Percentiles rank a stretch among this genome's conserved stretches.
Conservation (phyloP, 2,113 vertebrate species). For the Elanus axillaris region DNA sequence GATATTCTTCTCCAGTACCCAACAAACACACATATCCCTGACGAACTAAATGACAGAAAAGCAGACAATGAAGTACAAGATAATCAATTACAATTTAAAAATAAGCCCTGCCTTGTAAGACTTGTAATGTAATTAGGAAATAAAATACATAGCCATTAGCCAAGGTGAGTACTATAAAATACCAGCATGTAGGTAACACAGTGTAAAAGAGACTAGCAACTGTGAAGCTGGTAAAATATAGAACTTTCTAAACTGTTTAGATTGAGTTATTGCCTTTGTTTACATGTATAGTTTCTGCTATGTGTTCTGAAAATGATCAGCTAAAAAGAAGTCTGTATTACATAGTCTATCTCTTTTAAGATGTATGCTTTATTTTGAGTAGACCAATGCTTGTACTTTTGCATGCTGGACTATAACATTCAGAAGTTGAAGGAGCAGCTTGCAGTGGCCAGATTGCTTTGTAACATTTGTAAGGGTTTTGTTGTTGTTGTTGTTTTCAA, state of each 20-base stretch:
- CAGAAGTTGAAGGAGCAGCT: not conserved
- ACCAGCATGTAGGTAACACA: not conserved
- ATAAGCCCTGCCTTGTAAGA: not conserved
- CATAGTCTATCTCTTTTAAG: not conserved
- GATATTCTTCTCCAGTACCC: not conserved
- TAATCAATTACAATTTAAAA: not conserved
- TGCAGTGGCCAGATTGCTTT: not conserved
- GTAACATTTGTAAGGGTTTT: not conserved
- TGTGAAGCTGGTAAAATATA: not conserved
- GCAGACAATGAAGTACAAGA: not conserved
- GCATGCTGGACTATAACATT: not conserved
- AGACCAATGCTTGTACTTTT: not conserved
- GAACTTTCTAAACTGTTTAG: not conserved
- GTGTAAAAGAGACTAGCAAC: not conserved
- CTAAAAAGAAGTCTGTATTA: not conserved
- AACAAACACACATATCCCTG: not conserved
- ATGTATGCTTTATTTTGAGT: not conserved
- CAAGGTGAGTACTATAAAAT: not conserved
- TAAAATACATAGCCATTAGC: not conserved
- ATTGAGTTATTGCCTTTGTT: not conserved
- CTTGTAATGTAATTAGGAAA: not conserved
- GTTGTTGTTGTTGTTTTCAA: not conserved
- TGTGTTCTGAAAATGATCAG: not conserved
- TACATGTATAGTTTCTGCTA: not conserved
- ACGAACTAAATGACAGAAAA: not conserved